Percentiles rank a stretch among this genome's conserved stretches.
These are phyloP conservation scores for Haemorhous mexicanus DNA, from an alignment of 2,113 vertebrate genomes.

Conservation along the genomic window DNA sequence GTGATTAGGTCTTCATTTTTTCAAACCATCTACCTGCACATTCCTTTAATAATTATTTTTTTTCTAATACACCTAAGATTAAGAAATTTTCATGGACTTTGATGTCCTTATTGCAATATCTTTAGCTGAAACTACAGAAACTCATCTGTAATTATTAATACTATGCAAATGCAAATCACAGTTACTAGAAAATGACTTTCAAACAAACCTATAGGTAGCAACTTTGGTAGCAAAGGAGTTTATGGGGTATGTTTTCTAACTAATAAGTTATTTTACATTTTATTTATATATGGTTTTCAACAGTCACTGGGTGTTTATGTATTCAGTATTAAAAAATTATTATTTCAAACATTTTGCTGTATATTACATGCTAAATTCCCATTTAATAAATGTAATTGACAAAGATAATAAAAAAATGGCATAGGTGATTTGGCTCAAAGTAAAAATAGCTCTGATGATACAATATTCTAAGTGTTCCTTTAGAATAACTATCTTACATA, in stretches of 20 bases:
- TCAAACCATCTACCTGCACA: not conserved
- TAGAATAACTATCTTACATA: not conserved
- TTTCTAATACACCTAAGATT: not conserved
- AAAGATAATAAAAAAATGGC: not conserved
- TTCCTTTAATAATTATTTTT: not conserved
- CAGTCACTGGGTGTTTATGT: not conserved
- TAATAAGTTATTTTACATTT: not conserved
- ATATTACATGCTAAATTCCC: not conserved
- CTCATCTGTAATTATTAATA: not conserved
- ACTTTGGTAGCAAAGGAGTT: not conserved
- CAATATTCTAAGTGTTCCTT: not conserved
- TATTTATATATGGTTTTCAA: constrained; percentile 20
- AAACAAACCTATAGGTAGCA: not conserved
- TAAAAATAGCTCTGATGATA: not conserved
- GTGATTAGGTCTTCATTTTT: not conserved
- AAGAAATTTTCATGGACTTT: not conserved
- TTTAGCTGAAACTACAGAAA: not conserved
- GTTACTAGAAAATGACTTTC: not conserved
- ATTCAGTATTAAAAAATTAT: not conserved
- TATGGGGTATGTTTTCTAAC: not conserved
- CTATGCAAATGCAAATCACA: not conserved
- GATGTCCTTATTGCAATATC: not conserved
- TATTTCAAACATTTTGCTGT: not conserved
- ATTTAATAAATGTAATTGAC: not conserved
- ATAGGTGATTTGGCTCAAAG: not conserved